Evolutionary conservation across 2,888 invertebrate genomes (phyloP).

Genomic region (Ichneumoninae sp.): DNA sequence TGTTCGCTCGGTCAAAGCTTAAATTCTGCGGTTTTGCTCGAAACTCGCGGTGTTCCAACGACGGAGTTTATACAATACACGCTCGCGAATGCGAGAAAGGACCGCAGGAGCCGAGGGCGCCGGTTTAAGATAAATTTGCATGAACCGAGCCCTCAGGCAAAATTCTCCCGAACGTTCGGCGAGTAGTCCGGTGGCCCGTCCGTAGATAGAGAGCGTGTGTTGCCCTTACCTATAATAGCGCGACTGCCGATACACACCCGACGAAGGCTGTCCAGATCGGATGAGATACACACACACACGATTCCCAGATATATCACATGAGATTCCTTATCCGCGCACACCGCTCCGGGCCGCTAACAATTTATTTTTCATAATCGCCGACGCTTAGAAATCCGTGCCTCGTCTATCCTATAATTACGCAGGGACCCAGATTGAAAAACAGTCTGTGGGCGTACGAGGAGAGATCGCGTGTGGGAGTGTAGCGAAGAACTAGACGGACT

Average conservation of each 20-base stretch:
- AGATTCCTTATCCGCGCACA: constrained; percentile 29
- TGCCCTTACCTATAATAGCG: not conserved
- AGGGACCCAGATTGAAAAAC: not conserved
- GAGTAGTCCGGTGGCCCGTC: not conserved
- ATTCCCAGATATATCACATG: not conserved
- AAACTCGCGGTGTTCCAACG: not conserved
- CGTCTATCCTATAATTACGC: constrained; percentile 38
- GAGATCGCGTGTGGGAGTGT: not conserved
- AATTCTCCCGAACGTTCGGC: not conserved
- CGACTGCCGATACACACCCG: not conserved
- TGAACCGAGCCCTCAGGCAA: not conserved
- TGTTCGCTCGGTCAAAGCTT: not conserved
- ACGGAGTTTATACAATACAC: not conserved
- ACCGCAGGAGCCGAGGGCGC: not conserved
- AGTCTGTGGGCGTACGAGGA: not conserved
- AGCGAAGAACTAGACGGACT: not conserved
- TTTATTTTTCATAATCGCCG: constrained; percentile 21
- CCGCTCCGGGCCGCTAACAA: constrained; percentile 36
- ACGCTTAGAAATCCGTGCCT: constrained; percentile 39
- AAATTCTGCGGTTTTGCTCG: not conserved
- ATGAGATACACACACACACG: not conserved
- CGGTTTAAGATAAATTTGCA: not conserved
- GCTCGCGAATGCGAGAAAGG: not conserved
- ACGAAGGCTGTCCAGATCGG: not conserved
- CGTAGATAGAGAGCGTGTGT: too few species aligned